phyloP scores from a whole-genome alignment of 2,113 vertebrate species.

The Catharus bicknelli region DNA sequence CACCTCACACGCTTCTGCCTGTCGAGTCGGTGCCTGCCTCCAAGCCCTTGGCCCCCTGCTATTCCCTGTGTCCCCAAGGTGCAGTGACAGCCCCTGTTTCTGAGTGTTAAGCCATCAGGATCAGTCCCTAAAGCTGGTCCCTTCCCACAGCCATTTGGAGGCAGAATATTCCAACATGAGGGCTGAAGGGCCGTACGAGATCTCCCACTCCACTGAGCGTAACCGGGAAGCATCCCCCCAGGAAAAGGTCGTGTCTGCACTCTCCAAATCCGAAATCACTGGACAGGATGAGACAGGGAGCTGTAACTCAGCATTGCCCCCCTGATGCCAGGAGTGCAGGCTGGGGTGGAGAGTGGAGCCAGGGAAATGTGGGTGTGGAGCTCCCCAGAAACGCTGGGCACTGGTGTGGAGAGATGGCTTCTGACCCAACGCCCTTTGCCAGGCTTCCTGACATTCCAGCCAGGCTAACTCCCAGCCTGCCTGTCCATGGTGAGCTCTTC shows the following conservation, averaged over 20 bases:
- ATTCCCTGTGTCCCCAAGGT: background rate
- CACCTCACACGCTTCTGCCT: conserved; percentile 59
- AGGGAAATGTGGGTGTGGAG: background rate
- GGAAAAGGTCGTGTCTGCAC: background rate
- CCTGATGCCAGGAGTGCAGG: background rate
- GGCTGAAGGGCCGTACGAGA: background rate
- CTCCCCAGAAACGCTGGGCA: background rate
- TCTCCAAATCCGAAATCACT: background rate
- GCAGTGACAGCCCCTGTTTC: background rate
- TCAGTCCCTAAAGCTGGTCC: background rate
- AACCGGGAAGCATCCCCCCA: background rate
- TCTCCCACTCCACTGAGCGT: background rate
- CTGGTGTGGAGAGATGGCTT: background rate
- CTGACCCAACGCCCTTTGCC: background rate
- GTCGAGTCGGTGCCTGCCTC: background rate
- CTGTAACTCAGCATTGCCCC: background rate
- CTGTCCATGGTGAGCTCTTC: background rate
- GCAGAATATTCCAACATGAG: background rate
- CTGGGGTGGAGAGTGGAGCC: background rate
- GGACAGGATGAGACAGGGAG: background rate
- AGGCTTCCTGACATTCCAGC: background rate
- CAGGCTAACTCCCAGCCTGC: background rate
- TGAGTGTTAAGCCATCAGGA: conserved; percentile 22
- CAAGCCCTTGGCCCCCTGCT: background rate
- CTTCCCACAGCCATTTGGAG: conserved; percentile 1